Evolutionary conservation across 2,888 invertebrate genomes (phyloP).

Genomic region (Heliconius erato): DNA sequence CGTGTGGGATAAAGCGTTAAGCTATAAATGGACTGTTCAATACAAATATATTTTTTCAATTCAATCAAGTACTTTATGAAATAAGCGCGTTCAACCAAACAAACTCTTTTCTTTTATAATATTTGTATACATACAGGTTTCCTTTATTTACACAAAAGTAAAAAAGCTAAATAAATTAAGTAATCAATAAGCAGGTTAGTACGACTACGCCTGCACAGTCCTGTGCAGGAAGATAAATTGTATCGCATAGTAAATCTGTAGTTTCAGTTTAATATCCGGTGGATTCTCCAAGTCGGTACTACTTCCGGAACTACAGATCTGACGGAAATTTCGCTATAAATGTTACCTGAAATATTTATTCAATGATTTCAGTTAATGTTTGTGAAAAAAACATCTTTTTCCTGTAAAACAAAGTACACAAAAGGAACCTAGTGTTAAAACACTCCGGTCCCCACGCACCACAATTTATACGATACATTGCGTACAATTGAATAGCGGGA

Average conservation of each 20-base stretch:
- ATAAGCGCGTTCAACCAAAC: too few species aligned
- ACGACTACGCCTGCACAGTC: neutral
- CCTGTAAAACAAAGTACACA: neutral
- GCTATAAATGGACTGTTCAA: too few species aligned
- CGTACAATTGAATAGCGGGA: too few species aligned
- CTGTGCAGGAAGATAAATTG: constrained; percentile 26
- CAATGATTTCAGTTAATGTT: neutral
- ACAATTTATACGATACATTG: too few species aligned
- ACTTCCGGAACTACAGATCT: constrained; percentile 16
- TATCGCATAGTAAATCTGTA: constrained; percentile 41
- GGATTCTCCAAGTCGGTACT: constrained; percentile 14
- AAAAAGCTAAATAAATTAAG: neutral
- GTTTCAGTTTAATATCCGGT: constrained; percentile 39
- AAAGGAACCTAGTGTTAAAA: neutral
- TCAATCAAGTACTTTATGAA: too few species aligned
- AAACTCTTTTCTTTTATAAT: too few species aligned
- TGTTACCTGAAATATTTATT: constrained; percentile 1
- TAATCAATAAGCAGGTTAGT: neutral
- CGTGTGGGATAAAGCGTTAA: too few species aligned
- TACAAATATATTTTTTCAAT: too few species aligned
- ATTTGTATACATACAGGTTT: too few species aligned
- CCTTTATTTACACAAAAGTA: neutral
- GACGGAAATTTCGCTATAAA: constrained; percentile 16
- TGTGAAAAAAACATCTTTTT: neutral
- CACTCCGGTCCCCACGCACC: neutral